Conservation (phyloP, 2,797 vertebrate species). For the Anolis apletophallus region DNA sequence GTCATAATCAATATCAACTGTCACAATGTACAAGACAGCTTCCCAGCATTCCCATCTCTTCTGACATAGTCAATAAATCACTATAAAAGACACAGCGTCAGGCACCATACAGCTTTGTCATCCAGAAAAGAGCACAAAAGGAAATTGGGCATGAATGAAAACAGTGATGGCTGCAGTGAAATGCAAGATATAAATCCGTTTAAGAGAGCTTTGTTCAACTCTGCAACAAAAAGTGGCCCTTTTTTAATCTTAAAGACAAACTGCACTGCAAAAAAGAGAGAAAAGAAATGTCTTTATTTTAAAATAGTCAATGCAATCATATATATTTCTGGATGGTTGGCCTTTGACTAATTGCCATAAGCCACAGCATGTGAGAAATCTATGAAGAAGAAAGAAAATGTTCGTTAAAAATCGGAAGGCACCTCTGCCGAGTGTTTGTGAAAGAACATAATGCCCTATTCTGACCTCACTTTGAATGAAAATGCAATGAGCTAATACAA, state of each 20-base stretch:
- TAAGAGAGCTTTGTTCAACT: slow-evolving; percentile 56
- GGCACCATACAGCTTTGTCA: slow-evolving; percentile 68
- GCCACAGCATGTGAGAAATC: slow-evolving; percentile 27
- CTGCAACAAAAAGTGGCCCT: slow-evolving; percentile 31
- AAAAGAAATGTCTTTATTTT: not conserved
- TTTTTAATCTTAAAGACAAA: slow-evolving; percentile 6
- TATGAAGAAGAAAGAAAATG: not conserved
- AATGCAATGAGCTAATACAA: not conserved
- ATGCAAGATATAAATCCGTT: slow-evolving; percentile 50
- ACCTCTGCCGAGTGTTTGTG: not conserved
- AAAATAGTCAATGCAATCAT: slow-evolving; percentile 39
- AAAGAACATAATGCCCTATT: not conserved
- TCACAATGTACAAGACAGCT: slow-evolving; percentile 63
- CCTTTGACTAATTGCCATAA: slow-evolving; percentile 46
- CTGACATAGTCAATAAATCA: slow-evolving; percentile 78
- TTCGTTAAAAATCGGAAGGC: slow-evolving; percentile 10
- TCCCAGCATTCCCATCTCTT: slow-evolving; percentile 70
- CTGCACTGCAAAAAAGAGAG: not conserved
- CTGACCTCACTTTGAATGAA: slow-evolving; percentile 2
- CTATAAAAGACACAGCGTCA: slow-evolving; percentile 72
- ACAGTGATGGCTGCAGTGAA: slow-evolving; percentile 51
- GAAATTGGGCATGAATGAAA: slow-evolving; percentile 47
- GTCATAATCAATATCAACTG: slow-evolving; percentile 77
- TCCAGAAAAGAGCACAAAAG: slow-evolving; percentile 64
- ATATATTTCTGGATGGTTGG: slow-evolving; percentile 37